Evolutionary conservation across 2,797 vertebrate genomes (phyloP).

Genomic region (Cryptoblepharus egeriae): DNA sequence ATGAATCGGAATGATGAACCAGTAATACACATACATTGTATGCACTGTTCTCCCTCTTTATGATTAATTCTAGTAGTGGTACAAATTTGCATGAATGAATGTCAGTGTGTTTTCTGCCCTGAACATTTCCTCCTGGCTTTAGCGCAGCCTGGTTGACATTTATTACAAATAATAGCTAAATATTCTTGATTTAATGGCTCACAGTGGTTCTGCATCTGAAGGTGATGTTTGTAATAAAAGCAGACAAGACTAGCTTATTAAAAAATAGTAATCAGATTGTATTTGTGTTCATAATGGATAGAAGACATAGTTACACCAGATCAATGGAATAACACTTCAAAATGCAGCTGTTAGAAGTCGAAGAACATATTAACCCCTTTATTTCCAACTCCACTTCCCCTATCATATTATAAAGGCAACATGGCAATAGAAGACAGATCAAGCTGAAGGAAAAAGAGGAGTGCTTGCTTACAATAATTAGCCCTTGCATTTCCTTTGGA

Average conservation of each 20-base stretch:
- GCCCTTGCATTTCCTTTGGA: conserved; percentile 45
- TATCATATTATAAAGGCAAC: conserved; percentile 45
- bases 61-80: conserved; percentile 78
- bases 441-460: conserved; percentile 25
- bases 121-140: conserved; percentile 79
- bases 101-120: conserved; percentile 80
- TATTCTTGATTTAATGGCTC: conserved; percentile 81
- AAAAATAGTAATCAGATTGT: conserved; percentile 78
- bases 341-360: conserved; percentile 72
- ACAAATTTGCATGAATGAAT: conserved; percentile 84
- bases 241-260: conserved; percentile 73
- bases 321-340: conserved; percentile 65
- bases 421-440: conserved; percentile 42
- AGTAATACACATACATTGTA: conserved; percentile 73
- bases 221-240: conserved; percentile 79
- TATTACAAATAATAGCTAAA: conserved; percentile 86
- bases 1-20: conserved; percentile 67
- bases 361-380: conserved; percentile 57
- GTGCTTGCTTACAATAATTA: conserved; percentile 50
- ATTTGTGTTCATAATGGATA: conserved; percentile 75
- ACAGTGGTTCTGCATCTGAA: conserved; percentile 73
- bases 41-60: conserved; percentile 60
- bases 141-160: conserved; percentile 80
- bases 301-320: conserved; percentile 48
- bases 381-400: conserved; percentile 52